These are phyloP conservation scores for Rhadinocentrus ornatus DNA, from an alignment of 2,797 vertebrate species.

Conservation along the genomic window DNA sequence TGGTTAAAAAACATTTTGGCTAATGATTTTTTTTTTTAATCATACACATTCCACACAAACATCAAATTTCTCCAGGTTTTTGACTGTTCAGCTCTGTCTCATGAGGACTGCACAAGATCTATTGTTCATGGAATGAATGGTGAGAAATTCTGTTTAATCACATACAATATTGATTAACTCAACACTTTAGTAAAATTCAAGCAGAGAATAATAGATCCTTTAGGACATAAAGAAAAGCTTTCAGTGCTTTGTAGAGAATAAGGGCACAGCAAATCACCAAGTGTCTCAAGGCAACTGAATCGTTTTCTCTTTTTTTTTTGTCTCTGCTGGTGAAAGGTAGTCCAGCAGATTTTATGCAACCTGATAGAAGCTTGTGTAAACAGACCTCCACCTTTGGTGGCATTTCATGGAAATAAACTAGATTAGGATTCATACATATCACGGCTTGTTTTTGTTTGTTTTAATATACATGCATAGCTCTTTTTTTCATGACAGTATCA, in stretches of 20 bases:
- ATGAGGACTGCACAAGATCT: conserved; percentile 12
- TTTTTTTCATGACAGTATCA: too few species aligned
- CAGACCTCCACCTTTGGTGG: not conserved
- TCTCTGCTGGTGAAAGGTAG: conserved; percentile 16
- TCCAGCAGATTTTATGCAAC: conserved; percentile 25
- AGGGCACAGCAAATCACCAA: conserved; percentile 14
- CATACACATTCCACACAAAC: conserved; percentile 5
- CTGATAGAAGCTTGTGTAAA: conserved; percentile 16
- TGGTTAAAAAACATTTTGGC: not conserved
- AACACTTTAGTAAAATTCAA: conserved; percentile 18
- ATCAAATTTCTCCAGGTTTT: conserved; percentile 13
- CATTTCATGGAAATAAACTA: too few species aligned
- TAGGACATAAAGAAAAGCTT: conserved; percentile 28
- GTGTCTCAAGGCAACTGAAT: conserved; percentile 22
- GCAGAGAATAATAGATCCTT: conserved; percentile 31
- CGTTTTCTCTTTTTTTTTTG: conserved; percentile 11
- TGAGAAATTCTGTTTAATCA: conserved; percentile 23
- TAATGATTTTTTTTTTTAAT: not conserved
- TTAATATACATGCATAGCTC: too few species aligned
- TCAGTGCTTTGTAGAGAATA: conserved; percentile 8
- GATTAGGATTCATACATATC: too few species aligned
- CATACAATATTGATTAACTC: conserved; percentile 47
- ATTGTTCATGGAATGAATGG: conserved; percentile 25
- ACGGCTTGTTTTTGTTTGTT: too few species aligned
- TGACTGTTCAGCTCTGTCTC: conserved; percentile 16